Conservation (phyloP, 2,888 invertebrate species). For the Aleiodes leptofemur region DNA sequence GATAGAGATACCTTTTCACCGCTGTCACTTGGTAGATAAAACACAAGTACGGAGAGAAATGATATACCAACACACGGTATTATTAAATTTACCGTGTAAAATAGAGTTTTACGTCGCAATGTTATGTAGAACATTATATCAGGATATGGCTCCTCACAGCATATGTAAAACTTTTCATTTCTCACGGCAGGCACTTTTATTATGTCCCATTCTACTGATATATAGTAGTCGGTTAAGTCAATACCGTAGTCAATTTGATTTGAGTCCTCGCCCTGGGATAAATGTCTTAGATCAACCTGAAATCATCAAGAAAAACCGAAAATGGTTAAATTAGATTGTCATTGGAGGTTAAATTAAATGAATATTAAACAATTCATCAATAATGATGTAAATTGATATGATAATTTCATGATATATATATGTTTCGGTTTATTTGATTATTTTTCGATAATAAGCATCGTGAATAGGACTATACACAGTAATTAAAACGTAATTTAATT, state of each 20-base stretch:
- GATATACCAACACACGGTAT: slow-evolving; percentile 98
- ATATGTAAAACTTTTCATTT: slow-evolving; percentile 95
- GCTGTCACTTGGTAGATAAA: slow-evolving; percentile 97
- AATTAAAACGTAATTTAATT: no score
- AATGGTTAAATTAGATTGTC: not conserved
- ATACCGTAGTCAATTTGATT: slow-evolving; percentile 93
- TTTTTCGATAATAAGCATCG: no score
- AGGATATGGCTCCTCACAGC: slow-evolving; percentile 97
- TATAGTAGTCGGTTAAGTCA: slow-evolving; percentile 95
- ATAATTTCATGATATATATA: no score
- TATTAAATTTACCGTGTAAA: slow-evolving; percentile 98
- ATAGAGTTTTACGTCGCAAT: slow-evolving; percentile 94
- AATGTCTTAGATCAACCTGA: slow-evolving; percentile 93
- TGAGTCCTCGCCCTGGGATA: slow-evolving; percentile 90
- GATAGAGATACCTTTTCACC: slow-evolving; percentile 98
- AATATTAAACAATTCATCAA: no score
- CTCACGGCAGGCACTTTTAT: slow-evolving; percentile 93
- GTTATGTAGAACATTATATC: slow-evolving; percentile 99
- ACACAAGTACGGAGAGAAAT: slow-evolving; percentile 96
- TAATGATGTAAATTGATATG: no score
- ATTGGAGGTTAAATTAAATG: no score
- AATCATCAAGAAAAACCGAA: slow-evolving; percentile 37
- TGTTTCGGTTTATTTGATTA: no score
- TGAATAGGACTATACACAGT: no score
- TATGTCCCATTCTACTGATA: slow-evolving; percentile 99